Evolutionary conservation across 2,797 vertebrate genomes (phyloP).

Genomic region (Eurystomus glaucurus): DNA sequence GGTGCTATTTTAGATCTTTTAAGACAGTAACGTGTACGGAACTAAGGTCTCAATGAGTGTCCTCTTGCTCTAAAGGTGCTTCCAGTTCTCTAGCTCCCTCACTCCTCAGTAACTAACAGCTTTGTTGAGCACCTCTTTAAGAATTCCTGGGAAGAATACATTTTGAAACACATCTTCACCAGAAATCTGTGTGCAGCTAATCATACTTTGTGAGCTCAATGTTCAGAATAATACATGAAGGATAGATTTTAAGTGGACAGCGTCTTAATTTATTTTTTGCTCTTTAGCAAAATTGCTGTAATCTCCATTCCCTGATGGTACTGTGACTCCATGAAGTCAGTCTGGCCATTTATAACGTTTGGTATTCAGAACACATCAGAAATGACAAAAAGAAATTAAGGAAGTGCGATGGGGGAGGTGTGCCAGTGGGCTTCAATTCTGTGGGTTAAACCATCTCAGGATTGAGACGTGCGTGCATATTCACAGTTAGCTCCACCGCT

Average conservation of each 20-base stretch:
- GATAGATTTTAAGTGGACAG: neutral
- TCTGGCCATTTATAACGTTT: neutral
- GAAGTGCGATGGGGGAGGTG: rapidly evolving
- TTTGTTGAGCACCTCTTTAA: neutral
- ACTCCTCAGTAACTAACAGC: neutral
- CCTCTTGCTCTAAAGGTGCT: neutral
- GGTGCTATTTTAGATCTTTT: neutral
- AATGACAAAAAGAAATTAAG: neutral
- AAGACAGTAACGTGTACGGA: neutral
- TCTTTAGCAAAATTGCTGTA: neutral
- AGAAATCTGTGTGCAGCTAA: neutral
- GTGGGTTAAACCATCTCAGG: neutral
- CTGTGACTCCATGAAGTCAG: neutral
- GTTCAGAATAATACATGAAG: neutral
- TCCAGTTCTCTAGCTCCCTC: neutral
- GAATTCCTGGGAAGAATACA: neutral
- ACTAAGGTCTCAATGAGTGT: neutral
- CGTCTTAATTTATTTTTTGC: neutral
- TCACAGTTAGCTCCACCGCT: neutral
- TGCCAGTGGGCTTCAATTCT: neutral
- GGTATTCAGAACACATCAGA: neutral
- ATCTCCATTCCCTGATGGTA: neutral
- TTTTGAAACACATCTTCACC: neutral
- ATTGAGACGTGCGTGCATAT: neutral
- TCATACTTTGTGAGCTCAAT: neutral